Percentiles rank a stretch among this genome's conserved stretches.
Evolutionary conservation across 2,113 vertebrate genomes (phyloP).

Genomic region (Zingel zingel): DNA sequence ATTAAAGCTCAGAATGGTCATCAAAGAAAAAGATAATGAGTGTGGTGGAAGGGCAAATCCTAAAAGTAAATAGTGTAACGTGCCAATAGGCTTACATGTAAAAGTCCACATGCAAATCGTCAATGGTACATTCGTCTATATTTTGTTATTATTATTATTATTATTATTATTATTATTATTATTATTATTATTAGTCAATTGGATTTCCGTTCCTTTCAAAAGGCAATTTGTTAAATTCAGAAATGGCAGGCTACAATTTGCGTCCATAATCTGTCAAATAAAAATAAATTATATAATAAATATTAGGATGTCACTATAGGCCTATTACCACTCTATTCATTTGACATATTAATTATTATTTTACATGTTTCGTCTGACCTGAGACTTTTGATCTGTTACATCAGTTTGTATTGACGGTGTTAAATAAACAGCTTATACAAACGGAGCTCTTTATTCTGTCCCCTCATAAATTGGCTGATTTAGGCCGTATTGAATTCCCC

Average conservation of each 20-base stretch:
- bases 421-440: not conserved
- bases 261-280: not conserved
- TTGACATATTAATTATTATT: not conserved
- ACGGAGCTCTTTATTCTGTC: not conserved
- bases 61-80: not conserved
- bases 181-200: not conserved
- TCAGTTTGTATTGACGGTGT: not conserved
- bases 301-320: not conserved
- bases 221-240: not conserved
- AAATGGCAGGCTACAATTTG: not conserved
- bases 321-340: not conserved
- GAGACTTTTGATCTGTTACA: not conserved
- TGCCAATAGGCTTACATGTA: too few relatives aligned
- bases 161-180: not conserved
- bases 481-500: not conserved
- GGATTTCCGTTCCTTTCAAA: not conserved
- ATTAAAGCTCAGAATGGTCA: not conserved
- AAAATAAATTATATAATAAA: not conserved
- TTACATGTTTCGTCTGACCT: not conserved
- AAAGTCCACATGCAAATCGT: too few relatives aligned
- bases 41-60: not conserved
- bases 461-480: not conserved
- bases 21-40: not conserved
- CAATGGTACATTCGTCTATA: too few relatives aligned
- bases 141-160: not conserved